Percentiles rank a stretch among this genome's conserved stretches.
Conservation (phyloP, 1,140 invertebrate species). For the Yoshiicerus persimilis region DNA sequence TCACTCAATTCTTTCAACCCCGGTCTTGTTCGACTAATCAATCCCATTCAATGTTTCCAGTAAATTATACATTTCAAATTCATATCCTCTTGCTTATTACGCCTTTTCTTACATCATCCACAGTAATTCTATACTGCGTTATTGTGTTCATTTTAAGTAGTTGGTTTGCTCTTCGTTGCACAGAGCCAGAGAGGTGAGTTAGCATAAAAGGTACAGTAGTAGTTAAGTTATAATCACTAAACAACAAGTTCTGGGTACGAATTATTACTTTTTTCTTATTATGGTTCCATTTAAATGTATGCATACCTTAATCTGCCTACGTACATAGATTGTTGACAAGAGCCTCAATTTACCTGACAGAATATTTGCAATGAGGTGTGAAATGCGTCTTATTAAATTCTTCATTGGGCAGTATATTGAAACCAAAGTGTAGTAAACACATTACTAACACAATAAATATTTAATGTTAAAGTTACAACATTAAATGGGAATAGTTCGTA, state of each 20-base stretch:
- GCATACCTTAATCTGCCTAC: not conserved
- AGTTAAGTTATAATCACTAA: not conserved
- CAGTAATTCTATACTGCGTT: not conserved
- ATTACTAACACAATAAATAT: too few relatives aligned
- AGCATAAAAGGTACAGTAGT: not conserved
- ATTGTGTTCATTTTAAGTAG: too few relatives aligned
- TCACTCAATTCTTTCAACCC: not conserved
- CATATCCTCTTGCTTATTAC: not conserved
- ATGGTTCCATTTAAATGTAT: not conserved
- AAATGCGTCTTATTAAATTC: not conserved
- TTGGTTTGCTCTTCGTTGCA: too few relatives aligned
- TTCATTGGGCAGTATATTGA: too few relatives aligned
- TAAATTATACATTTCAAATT: not conserved
- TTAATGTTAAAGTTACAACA: too few relatives aligned
- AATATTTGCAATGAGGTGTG: not conserved
- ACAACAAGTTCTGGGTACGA: not conserved
- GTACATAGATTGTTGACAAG: not conserved
- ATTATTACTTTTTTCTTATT: not conserved
- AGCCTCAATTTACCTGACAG: not conserved
- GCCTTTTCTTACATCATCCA: not conserved
- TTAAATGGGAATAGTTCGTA: too few relatives aligned
- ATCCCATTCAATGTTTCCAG: conserved; percentile 10
- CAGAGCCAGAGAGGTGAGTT: not conserved
- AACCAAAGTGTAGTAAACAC: too few relatives aligned
- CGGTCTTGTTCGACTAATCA: not conserved